phyloP scores from a whole-genome alignment of 2,113 vertebrate genomes.

The Ictidomys tridecemlineatus region DNA sequence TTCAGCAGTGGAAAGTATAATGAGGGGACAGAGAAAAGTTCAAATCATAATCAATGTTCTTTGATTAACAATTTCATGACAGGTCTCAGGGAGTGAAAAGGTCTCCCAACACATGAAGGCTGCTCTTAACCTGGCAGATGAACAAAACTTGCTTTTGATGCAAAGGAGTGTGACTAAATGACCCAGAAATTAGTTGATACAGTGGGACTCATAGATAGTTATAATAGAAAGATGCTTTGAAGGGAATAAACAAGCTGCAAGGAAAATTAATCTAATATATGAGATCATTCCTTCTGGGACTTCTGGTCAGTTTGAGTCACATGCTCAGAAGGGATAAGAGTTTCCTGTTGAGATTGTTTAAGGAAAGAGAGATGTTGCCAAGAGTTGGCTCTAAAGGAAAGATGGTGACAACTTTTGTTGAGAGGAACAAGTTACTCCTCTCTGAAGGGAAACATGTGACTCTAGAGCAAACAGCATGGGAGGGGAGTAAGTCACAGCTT shows the following conservation, averaged over 20 bases:
- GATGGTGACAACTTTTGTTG: not conserved
- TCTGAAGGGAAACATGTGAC: not conserved
- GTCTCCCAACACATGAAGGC: not conserved
- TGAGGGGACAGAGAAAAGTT: not conserved
- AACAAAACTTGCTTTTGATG: not conserved
- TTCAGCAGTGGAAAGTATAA: not conserved
- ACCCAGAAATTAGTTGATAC: constrained; percentile 4
- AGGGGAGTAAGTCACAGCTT: fast-evolving
- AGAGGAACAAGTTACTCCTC: not conserved
- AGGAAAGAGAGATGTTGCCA: not conserved
- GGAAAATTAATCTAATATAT: not conserved
- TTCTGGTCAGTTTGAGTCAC: constrained; percentile 35
- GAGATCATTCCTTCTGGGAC: not conserved
- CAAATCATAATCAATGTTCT: not conserved
- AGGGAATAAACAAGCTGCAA: not conserved
- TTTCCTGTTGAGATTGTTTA: constrained; percentile 33
- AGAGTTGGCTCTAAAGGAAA: not conserved
- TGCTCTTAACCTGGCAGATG: not conserved
- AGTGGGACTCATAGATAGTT: not conserved
- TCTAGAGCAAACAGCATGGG: not conserved
- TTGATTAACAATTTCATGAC: not conserved
- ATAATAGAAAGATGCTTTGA: constrained; percentile 8
- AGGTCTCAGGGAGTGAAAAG: not conserved
- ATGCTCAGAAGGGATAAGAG: not conserved
- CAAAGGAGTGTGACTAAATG: not conserved